phyloP scores from a whole-genome alignment of 2,888 invertebrate genomes.

The Agrochola litura region DNA sequence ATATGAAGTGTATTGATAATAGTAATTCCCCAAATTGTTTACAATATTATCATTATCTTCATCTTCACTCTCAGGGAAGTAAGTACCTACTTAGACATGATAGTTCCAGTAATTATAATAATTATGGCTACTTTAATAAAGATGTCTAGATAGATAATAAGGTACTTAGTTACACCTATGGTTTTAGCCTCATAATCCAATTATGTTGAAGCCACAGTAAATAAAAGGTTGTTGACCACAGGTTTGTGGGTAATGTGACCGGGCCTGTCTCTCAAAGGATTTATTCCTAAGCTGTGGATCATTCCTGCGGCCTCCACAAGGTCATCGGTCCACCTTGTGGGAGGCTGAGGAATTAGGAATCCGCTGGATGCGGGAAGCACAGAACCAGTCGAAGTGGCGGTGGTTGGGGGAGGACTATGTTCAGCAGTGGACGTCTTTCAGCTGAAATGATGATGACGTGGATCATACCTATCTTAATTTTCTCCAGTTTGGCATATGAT shows the following conservation, averaged over 20 bases:
- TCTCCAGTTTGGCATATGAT: neutral
- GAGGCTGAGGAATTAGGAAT: too few species aligned
- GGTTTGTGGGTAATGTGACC: neutral
- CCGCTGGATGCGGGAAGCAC: too few species aligned
- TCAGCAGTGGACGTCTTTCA: too few species aligned
- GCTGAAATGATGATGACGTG: too few species aligned
- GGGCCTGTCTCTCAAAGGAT: neutral
- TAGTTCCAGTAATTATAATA: constrained; percentile 11
- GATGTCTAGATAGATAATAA: neutral
- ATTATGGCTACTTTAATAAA: constrained; percentile 12
- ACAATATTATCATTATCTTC: constrained; percentile 23
- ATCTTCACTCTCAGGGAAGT: constrained; percentile 8
- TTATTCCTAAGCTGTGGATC: neutral
- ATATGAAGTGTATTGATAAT: constrained; percentile 24
- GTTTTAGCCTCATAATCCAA: constrained; percentile 1
- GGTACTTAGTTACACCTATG: neutral
- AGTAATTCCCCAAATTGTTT: constrained; percentile 46
- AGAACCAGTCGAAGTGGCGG: too few species aligned
- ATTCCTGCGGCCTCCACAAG: neutral
- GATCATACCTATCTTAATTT: neutral
- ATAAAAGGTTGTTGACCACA: neutral
- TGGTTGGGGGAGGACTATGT: too few species aligned
- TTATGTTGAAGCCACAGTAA: constrained; percentile 11
- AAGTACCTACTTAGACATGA: constrained; percentile 15
- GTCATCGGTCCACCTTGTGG: too few species aligned